Evolutionary conservation across 1,140 invertebrate species (phyloP).

Genomic region (Aporrectodea caliginosa): DNA sequence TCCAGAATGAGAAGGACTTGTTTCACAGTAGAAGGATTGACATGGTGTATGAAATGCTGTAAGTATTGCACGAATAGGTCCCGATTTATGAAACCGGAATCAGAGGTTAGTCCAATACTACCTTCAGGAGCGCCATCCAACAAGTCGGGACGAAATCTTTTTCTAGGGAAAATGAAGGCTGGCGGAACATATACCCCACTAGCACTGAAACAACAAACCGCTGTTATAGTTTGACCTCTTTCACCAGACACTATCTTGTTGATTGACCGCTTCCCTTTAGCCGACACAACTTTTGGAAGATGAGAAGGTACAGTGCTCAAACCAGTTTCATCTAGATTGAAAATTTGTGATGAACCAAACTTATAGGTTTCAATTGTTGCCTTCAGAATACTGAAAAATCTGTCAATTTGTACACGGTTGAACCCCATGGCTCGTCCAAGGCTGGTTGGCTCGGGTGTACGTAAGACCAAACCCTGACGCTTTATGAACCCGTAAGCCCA

Average conservation of each 20-base stretch:
- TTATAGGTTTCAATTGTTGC: neutral
- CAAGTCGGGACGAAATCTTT: conserved; percentile 44
- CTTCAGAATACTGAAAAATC: neutral
- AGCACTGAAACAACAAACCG: conserved; percentile 37
- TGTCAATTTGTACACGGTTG: neutral
- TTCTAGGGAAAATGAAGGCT: conserved; percentile 42
- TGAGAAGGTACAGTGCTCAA: conserved; percentile 51
- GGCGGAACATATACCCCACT: conserved; percentile 41
- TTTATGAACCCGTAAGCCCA: neutral
- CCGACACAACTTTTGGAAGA: conserved; percentile 54
- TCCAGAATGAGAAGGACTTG: conserved; percentile 37
- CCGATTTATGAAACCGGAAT: conserved; percentile 37
- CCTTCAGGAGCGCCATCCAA: conserved; percentile 42
- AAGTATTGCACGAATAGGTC: conserved; percentile 56
- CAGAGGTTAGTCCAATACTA: conserved; percentile 20
- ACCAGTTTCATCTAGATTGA: conserved; percentile 58
- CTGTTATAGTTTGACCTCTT: conserved; percentile 46
- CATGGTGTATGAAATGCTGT: conserved; percentile 52
- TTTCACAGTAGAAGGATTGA: conserved; percentile 39
- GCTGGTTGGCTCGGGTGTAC: neutral
- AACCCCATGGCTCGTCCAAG: neutral
- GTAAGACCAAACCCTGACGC: neutral
- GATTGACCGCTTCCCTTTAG: conserved; percentile 52
- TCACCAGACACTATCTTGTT: conserved; percentile 54
- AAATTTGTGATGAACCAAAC: conserved; percentile 38